A percentile compares a stretch with the other conserved stretches of the same genome.
phyloP scores from a whole-genome alignment of 2,113 vertebrate species.

The Rhegmatorhina hoffmannsi region DNA sequence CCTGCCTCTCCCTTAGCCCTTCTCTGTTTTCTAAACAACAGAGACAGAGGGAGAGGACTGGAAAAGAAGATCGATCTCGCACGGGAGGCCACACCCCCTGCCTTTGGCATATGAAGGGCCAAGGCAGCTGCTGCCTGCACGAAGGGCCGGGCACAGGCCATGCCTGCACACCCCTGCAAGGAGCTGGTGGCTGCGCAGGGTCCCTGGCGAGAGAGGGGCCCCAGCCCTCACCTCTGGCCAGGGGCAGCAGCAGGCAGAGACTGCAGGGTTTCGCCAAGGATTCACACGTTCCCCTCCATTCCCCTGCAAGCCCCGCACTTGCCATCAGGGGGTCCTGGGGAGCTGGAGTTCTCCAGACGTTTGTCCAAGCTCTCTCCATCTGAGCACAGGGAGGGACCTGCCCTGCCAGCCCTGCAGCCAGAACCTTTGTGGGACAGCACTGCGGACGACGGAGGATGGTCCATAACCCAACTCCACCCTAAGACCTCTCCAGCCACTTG shows the following conservation, averaged over 20 bases:
- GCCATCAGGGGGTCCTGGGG: accelerated
- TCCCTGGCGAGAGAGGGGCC: background rate
- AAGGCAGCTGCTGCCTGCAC: background rate
- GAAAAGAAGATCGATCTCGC: background rate
- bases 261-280: background rate
- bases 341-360: background rate
- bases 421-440: background rate
- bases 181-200: background rate
- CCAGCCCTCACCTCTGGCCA: accelerated
- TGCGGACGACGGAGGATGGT: background rate
- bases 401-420: background rate
- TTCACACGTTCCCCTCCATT: accelerated
- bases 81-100: background rate
- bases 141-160: background rate
- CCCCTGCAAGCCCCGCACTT: accelerated
- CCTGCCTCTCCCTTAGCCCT: background rate
- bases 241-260: background rate
- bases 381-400: background rate
- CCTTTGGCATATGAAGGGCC: background rate
- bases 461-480: background rate
- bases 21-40: conserved; percentile 1
- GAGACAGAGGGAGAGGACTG: background rate
- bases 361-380: background rate
- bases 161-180: accelerated
- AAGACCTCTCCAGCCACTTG: background rate